Base-by-base conservation (phyloP, 1,140 invertebrate genomes). In the Drosophila pseudoananassae region DNA sequence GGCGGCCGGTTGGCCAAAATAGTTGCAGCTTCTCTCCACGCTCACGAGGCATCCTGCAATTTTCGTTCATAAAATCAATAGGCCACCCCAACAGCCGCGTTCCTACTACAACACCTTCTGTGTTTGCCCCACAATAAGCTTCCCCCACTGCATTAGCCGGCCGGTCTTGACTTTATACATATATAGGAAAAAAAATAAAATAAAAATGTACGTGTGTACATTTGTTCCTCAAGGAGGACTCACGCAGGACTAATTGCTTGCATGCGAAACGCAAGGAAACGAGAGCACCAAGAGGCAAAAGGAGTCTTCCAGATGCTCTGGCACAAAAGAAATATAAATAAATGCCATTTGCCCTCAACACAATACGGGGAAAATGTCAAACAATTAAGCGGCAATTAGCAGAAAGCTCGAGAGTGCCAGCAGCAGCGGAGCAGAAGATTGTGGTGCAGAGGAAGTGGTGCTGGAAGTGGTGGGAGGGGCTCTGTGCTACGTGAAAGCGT, bases 31-130 rank as follows among this genome's bases (percentile, higher is more conserved):
- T 50, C 54, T 31, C 29, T 55, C 54, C 29, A 36, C 59, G 46
- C 51, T 54, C 78, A 58, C 60, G 47, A 50, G 52, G 53, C 49
- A 40, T 55, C 25, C 77, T 43, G 64, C 68, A 73, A 10, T 47
- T 55, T 74, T 74, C 74, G 82, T 85, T 85, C 82, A 87, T 85
- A 85, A 85, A 87, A 87, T 87, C 83, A 85, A 85, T 85, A 85
- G 69, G 82, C 74, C 57, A n/a, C 33, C 33, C 31, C 31, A 31
- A 8, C 31, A 31, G 31, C 8, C 31, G 2, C 31, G 31, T 10
- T 31, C 9, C 31, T 31, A 31, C 31, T 31, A 31, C 31, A 31
- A 31, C 31, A 31, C 31, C 31, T 31, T 9, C 1, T 31, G 8
- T 31, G 31, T 31, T 10, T 17, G 15, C 6, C 29, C 49, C 33